These are phyloP conservation scores for Lasioglossum baleicum DNA, from an alignment of 1,140 invertebrate species.

Conservation along the genomic window DNA sequence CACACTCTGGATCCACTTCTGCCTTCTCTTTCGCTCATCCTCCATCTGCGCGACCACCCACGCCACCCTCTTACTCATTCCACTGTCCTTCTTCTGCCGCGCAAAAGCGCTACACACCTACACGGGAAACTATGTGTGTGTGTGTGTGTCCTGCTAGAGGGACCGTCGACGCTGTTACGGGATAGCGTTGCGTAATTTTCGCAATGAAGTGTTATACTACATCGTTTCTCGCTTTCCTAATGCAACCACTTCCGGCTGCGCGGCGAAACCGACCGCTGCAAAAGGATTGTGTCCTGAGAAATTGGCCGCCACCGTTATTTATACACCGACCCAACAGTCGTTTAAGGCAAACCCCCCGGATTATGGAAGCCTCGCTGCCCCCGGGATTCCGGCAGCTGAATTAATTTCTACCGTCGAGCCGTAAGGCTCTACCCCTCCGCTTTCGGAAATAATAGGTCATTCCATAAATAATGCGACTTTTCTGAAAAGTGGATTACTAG, in stretches of 20 bases:
- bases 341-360: conserved; percentile 13
- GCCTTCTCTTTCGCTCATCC: neutral
- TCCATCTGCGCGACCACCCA: neutral
- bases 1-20: conserved; percentile 61
- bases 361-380: neutral
- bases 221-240: conserved; percentile 60
- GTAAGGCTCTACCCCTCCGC: neutral
- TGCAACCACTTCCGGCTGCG: conserved; percentile 46
- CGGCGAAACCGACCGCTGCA: conserved; percentile 26
- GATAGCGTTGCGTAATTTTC: conserved; percentile 67
- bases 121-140: neutral
- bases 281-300: conserved; percentile 36
- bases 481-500: too few species aligned
- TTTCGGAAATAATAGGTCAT: too few species aligned
- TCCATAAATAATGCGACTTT: too few species aligned
- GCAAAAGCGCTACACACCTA: neutral
- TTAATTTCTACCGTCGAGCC: neutral
- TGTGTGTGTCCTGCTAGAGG: conserved; percentile 9
- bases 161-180: conserved; percentile 43
- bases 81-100: neutral
- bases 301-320: conserved; percentile 31
- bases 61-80: neutral
- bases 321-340: neutral
- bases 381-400: neutral
- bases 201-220: conserved; percentile 64